Evolutionary conservation across 2,888 invertebrate genomes (phyloP), one percentile per base, ranked within the genome.

Genomic region (Amblyjoppa proteus): DNA sequence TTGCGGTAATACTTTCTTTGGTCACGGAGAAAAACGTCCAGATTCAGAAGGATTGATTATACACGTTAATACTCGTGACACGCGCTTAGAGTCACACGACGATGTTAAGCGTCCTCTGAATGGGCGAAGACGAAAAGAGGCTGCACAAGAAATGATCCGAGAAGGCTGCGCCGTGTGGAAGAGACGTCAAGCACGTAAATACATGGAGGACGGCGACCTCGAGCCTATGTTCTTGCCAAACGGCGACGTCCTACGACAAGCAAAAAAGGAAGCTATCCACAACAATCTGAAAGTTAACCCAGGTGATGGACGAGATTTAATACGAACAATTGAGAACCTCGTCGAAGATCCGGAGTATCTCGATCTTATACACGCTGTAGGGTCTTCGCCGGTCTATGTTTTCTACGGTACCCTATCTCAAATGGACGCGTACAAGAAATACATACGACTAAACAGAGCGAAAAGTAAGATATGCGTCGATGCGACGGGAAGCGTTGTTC

Each of bases 401-500:
- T 74, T 87, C 41, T 87, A 80, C 28, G 61, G 73, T 58, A 41
- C 82, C 11, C 79, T 79, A 9, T 64, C 76, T 6, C 77, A 84
- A 70, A 34, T 79, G 64, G 56, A 75, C 4, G 75, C 76, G 7
- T 87, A 87, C 34, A 84, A 78, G 69, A 34, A 84, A 34, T 81
- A 79, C 41, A 68, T 64, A 38, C 71, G 81, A 61, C 13, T 83
- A 38, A 51, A 66, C 13, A 56, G 64, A 69, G 58, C 28, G 2
- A 45, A 5, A 28, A 49, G n/a, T 25, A 68, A 28, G 6, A 76
- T 86, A 13, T 34, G 6, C 11, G 4, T 87, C 41, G 83, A 87
- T 75, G 84, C 86, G 25, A 87, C 83, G 0, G 84, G 84, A 45
- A 64, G 78, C 34, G 20, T 78, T 16, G 81, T 87, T 0, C 76